A percentile compares a stretch with the other conserved stretches of the same genome.
Evolutionary conservation across 2,888 invertebrate species (phyloP).

Genomic region (Ichneumoninae sp.): DNA sequence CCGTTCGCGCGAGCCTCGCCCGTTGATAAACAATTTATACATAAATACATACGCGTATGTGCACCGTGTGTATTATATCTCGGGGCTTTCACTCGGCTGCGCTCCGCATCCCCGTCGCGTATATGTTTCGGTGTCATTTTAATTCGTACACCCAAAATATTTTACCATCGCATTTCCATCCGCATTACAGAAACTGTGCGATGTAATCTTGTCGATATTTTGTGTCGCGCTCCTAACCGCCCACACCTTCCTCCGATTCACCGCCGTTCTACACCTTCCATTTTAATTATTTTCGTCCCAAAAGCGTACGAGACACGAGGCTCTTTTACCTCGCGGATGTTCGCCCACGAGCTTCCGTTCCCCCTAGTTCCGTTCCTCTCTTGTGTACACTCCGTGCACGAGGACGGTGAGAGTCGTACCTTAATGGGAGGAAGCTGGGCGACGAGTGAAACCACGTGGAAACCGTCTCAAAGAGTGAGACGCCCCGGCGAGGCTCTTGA

Average conservation of each 20-base stretch:
- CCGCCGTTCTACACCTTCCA: slow-evolving; percentile 75
- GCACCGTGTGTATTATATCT: slow-evolving; percentile 29
- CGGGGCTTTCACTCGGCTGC: slow-evolving; percentile 34
- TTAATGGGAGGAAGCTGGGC: background rate
- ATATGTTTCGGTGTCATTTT: slow-evolving; percentile 83
- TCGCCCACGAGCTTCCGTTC: background rate
- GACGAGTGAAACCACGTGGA: background rate
- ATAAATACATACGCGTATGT: slow-evolving; percentile 15
- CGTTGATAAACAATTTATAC: slow-evolving; percentile 82
- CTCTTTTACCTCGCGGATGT: background rate
- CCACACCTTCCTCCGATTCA: background rate
- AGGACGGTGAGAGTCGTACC: background rate
- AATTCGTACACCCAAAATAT: slow-evolving; percentile 83
- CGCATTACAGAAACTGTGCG: slow-evolving; percentile 78
- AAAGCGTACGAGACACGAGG: slow-evolving; percentile 49
- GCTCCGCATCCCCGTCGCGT: slow-evolving; percentile 65
- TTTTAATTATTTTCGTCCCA: slow-evolving; percentile 80
- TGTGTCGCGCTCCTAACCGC: slow-evolving; percentile 72
- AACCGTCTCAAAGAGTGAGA: slow-evolving; percentile 19
- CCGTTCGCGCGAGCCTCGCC: slow-evolving; percentile 76
- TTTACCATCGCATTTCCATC: slow-evolving; percentile 83
- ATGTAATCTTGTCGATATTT: slow-evolving; percentile 84
- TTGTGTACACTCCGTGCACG: background rate
- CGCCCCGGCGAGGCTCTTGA: background rate
- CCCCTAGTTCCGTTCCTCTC: background rate